These are phyloP conservation scores for Macrotus californicus DNA, from an alignment of 2,113 vertebrate genomes.

Conservation along the genomic window DNA sequence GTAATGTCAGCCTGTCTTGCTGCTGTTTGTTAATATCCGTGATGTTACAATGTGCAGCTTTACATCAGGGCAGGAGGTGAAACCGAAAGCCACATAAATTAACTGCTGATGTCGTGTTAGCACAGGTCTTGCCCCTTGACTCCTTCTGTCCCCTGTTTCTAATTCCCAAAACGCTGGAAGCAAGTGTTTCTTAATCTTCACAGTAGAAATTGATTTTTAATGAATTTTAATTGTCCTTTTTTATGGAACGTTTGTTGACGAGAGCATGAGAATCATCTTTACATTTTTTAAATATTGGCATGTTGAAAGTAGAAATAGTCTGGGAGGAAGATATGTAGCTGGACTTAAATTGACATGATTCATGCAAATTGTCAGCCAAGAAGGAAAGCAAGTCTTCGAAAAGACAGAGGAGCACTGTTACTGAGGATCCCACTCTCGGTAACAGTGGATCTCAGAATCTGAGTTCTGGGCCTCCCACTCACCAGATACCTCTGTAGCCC, in stretches of 20 bases:
- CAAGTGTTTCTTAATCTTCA: neutral
- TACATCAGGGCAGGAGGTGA: constrained; percentile 21
- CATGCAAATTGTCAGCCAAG: neutral
- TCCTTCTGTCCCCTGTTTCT: neutral
- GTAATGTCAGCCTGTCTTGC: neutral
- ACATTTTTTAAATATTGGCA: neutral
- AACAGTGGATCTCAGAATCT: neutral
- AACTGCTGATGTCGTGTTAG: neutral
- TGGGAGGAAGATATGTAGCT: neutral
- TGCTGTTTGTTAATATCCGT: neutral
- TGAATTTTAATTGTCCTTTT: neutral
- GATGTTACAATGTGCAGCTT: neutral
- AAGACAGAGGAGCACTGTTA: neutral
- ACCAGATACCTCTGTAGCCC: neutral
- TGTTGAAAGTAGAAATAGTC: neutral
- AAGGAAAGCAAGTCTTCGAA: neutral
- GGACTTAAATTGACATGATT: neutral
- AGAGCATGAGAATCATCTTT: neutral
- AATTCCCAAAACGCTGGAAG: neutral
- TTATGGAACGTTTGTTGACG: neutral
- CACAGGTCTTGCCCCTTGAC: neutral
- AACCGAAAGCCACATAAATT: neutral
- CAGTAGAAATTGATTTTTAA: neutral
- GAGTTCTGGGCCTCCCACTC: neutral
- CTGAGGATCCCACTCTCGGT: neutral